These are phyloP conservation scores for Mesoligia furuncula DNA, from an alignment of 2,888 invertebrate species.

Conservation along the genomic window DNA sequence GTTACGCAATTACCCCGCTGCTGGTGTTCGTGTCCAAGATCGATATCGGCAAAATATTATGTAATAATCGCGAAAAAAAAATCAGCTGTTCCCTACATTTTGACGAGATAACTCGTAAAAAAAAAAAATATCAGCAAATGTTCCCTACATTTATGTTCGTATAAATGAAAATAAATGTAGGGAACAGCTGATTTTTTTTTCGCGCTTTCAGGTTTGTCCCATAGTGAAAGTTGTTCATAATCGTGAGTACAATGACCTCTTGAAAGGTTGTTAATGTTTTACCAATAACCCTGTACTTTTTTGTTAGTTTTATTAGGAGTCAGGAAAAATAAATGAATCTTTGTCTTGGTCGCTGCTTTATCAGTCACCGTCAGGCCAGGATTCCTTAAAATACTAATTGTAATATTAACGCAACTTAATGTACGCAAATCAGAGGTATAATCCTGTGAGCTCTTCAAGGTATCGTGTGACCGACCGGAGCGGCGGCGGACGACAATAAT, in stretches of 20 bases:
- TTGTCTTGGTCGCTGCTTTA: not conserved
- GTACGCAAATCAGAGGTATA: conserved; percentile 5
- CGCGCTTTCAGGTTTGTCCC: no score
- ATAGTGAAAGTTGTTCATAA: no score
- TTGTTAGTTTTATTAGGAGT: not conserved
- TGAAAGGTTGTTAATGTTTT: no score
- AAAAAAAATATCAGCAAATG: no score
- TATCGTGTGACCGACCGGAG: conserved; percentile 70
- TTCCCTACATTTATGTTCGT: no score
- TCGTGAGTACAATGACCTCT: no score
- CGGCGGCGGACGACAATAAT: conserved; percentile 74
- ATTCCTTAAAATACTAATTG: conserved; percentile 2
- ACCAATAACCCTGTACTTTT: no score
- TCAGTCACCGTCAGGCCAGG: not conserved
- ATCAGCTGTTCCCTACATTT: no score
- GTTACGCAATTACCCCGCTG: not conserved
- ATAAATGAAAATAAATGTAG: no score
- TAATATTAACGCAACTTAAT: conserved; percentile 7
- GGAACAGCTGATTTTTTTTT: no score
- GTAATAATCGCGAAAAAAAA: no score
- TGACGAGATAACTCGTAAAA: no score
- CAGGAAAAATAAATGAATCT: not conserved
- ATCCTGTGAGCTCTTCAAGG: conserved; percentile 40
- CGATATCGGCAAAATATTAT: not conserved
- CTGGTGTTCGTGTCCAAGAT: not conserved